Evolutionary conservation across 2,888 invertebrate genomes (phyloP), one percentile per base, ranked within the genome.

Genomic region (Drosophila incognita): DNA sequence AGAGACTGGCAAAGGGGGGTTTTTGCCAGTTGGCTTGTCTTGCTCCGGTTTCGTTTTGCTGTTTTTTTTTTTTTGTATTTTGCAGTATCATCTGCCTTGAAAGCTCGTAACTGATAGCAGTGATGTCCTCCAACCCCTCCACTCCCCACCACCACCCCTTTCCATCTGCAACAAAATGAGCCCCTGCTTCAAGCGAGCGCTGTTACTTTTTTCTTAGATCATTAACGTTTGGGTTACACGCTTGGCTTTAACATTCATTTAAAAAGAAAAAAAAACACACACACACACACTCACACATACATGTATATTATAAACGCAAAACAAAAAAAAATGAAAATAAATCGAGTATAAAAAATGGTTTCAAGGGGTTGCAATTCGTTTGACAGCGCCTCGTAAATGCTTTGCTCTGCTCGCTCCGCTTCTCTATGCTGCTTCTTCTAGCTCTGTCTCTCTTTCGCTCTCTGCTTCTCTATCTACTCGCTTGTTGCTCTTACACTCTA

Each of bases 291-390:
- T 38, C 31, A 52, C 29, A 27, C n/a, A 51, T 5, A 46, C 40
- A 46, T 15, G 15, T 8, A 15, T 46, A 24, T 46, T 10, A 11
- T 29, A 24, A 31, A 53, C 21, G 52, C 54, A 46, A 4, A 52
- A 5, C n/a, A 42, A 42, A 29, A 29, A 48, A 48, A 65, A 74
- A 73, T 72, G 53, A 66, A 88, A 84, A 84, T 88, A 84, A 84
- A 84, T 88, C 83, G 84, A 76, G 87, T 88, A 84, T 83, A 86
- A 81, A 85, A 86, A 88, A 85, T 86, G 69, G 76, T 76, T 79
- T 85, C 87, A 88, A 85, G 84, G 84, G 84, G 87, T 88, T 86
- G 86, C 76, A 74, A 60, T 79, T 76, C 74, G 83, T 76, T 86
- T 78, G 88, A 85, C 85, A 70, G 79, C 83, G 70, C 60, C 76